A percentile compares a stretch with the other conserved stretches of the same genome.
Conservation (phyloP, 1,140 invertebrate species). For the Drosophila quadrilineata region DNA sequence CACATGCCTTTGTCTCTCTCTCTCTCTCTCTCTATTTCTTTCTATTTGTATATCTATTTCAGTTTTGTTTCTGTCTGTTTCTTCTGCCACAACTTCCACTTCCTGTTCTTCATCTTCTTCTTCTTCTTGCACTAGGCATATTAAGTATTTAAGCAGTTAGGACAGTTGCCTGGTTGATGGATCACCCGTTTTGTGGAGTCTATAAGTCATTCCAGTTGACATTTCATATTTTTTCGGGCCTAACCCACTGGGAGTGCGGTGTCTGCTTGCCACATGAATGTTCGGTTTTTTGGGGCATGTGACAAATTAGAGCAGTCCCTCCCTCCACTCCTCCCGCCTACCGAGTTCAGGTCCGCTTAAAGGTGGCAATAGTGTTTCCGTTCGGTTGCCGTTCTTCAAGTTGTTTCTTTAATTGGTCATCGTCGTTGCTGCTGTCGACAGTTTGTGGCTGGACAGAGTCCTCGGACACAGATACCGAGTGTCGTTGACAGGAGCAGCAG, state of each 20-base stretch:
- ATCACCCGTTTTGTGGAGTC: slow-evolving; percentile 44
- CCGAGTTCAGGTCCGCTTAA: slow-evolving; percentile 22
- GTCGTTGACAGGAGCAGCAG: slow-evolving; percentile 40
- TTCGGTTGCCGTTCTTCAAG: slow-evolving; percentile 13
- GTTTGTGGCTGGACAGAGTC: slow-evolving; percentile 22
- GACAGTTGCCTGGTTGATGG: slow-evolving; percentile 48
- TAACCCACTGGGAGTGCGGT: background rate
- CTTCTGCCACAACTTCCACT: too few relatives aligned
- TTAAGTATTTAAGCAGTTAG: slow-evolving; percentile 75
- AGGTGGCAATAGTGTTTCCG: background rate
- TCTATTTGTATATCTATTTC: too few relatives aligned
- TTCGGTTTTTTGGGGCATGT: slow-evolving; percentile 21
- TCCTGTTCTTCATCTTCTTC: slow-evolving; percentile 29
- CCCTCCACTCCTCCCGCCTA: background rate
- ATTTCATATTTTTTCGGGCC: slow-evolving; percentile 42
- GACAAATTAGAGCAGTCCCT: slow-evolving; percentile 50
- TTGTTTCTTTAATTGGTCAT: slow-evolving; percentile 37
- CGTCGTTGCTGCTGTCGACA: slow-evolving; percentile 25
- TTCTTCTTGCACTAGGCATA: slow-evolving; percentile 37
- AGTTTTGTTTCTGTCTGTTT: too few relatives aligned
- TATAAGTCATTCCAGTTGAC: slow-evolving; percentile 61
- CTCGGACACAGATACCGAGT: slow-evolving; percentile 25
- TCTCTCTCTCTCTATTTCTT: too few relatives aligned
- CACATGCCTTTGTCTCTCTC: slow-evolving; percentile 33
- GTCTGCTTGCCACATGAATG: slow-evolving; percentile 8